Evolutionary conservation across 2,113 vertebrate genomes (phyloP).

Genomic region (Rhinichthys klamathensis): DNA sequence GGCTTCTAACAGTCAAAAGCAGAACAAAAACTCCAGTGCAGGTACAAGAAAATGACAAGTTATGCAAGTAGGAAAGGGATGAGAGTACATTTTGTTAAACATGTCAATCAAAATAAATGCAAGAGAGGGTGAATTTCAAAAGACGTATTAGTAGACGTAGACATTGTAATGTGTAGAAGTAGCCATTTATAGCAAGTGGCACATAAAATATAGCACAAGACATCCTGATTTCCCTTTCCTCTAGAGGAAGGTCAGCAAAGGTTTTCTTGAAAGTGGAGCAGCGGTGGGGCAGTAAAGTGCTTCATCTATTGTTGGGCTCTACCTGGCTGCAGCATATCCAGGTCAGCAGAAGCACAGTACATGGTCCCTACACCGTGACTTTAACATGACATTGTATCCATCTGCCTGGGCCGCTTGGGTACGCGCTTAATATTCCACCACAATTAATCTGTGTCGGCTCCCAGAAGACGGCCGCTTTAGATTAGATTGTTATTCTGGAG

Average conservation of each 20-base stretch:
- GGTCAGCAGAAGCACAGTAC: constrained; percentile 52
- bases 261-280: constrained; percentile 40
- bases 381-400: constrained; percentile 59
- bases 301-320: constrained; percentile 16
- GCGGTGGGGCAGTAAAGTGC: constrained; percentile 16
- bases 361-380: constrained; percentile 37
- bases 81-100: constrained; percentile 8
- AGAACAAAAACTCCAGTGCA: neutral
- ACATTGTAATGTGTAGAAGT: neutral
- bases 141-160: constrained; percentile 7
- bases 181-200: neutral
- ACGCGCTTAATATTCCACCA: constrained; percentile 48
- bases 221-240: constrained; percentile 20
- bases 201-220: constrained; percentile 7
- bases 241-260: constrained; percentile 29
- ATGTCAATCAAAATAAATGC: constrained; percentile 7
- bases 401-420: constrained; percentile 40
- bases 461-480: constrained; percentile 71
- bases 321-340: constrained; percentile 47
- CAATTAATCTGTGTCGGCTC: constrained; percentile 72
- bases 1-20: neutral
- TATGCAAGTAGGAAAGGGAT: neutral
- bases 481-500: constrained; percentile 71
- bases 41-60: neutral
- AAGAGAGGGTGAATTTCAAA: neutral